Percentiles rank a stretch among this genome's conserved stretches.
These are phyloP conservation scores for Carposina sasakii DNA, from an alignment of 1,140 invertebrate genomes.

Conservation along the genomic window DNA sequence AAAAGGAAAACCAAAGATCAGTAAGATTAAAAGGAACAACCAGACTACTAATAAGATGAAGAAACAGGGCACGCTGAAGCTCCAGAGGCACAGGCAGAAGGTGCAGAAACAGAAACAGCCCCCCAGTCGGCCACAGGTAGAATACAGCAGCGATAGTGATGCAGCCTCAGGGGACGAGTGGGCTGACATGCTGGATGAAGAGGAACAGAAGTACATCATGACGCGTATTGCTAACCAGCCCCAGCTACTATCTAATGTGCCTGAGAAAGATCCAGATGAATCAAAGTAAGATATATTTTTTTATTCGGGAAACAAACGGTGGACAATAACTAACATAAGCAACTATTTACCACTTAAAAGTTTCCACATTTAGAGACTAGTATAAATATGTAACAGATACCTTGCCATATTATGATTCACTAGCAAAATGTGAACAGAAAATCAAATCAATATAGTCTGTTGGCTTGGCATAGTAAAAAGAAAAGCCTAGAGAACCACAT, in stretches of 20 bases:
- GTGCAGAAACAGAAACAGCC: slow-evolving; percentile 62
- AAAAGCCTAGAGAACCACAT: too few relatives aligned
- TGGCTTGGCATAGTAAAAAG: too few relatives aligned
- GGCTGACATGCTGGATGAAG: slow-evolving; percentile 77
- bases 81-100: slow-evolving; percentile 60
- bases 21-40: slow-evolving; percentile 77
- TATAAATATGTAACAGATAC: too few relatives aligned
- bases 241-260: slow-evolving; percentile 50
- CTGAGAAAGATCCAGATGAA: slow-evolving; percentile 38
- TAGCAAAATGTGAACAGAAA: too few relatives aligned
- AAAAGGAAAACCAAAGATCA: slow-evolving; percentile 73
- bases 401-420: too few relatives aligned
- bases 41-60: slow-evolving; percentile 76
- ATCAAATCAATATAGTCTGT: too few relatives aligned
- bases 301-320: too few relatives aligned
- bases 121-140: slow-evolving; percentile 22
- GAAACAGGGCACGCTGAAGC: slow-evolving; percentile 75
- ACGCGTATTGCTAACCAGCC: slow-evolving; percentile 61
- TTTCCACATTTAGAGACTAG: too few relatives aligned
- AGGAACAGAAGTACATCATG: slow-evolving; percentile 77
- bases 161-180: slow-evolving; percentile 62
- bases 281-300: too few relatives aligned
- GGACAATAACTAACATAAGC: too few relatives aligned
- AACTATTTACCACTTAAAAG: too few relatives aligned
- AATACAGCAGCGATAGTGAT: slow-evolving; percentile 59